Evolutionary conservation across 2,113 vertebrate species (phyloP), one percentile per base, ranked within the genome.

Genomic region (Carettochelys insculpta): DNA sequence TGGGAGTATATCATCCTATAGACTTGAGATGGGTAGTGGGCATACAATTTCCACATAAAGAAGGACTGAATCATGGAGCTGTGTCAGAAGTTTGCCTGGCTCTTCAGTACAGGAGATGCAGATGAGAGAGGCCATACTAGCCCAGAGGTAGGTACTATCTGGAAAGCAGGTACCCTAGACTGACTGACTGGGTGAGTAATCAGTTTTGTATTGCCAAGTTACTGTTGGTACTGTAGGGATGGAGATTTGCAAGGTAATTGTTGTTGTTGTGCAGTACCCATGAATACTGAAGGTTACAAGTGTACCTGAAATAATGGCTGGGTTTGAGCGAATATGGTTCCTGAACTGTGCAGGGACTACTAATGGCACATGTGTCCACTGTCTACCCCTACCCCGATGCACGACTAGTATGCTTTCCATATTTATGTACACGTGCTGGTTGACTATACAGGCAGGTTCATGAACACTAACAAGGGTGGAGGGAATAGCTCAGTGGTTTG

Each of bases 351-450:
- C 82, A 76, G 73, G 51, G 7, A 31, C 16, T 25, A 43, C 54
- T 17, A 13, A 3, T 0, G 82, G 7, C 29, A 16, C 8, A 3
- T 6, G 4, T 3, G 5, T 8, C 45, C 11, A 6, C 34, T 78
- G 29, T 43, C 90, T 80, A 38, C 25, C 54, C 75, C 71, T 19
- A 8, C 7, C 31, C 31, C n/a, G n/a, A n/a, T n/a, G n/a, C n/a
- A n/a, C n/a, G n/a, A n/a, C n/a, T n/a, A n/a, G n/a, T n/a, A n/a
- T n/a, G n/a, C n/a, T n/a, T n/a, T n/a, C n/a, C n/a, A n/a, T n/a
- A n/a, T n/a, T n/a, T n/a, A n/a, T n/a, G n/a, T n/a, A n/a, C n/a
- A n/a, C n/a, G 34, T 34, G 5, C 34, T 56, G 12, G 20, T 73
- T 29, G 31, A 75, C 29, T 16, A 11, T 17, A 51, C 50, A 31